Percentiles rank a stretch among this genome's conserved stretches.
Conservation (phyloP, 64 coral and sea anemone species). For the Montipora sp. region DNA sequence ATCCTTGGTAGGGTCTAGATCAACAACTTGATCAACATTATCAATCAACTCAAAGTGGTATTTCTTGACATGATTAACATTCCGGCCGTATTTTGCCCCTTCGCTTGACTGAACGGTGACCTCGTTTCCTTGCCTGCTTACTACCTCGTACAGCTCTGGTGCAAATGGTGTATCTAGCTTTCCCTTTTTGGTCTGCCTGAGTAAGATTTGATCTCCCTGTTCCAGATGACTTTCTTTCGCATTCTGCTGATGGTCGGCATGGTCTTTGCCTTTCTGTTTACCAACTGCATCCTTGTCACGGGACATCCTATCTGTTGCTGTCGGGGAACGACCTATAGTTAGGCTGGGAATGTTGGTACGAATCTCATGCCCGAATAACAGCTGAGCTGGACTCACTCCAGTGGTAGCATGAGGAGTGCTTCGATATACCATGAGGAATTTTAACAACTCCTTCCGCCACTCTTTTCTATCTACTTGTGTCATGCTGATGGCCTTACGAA, state of each 20-base stretch:
- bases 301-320: background rate
- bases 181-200: background rate
- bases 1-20: background rate
- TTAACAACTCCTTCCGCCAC: too few relatives aligned
- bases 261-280: background rate
- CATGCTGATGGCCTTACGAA: too few relatives aligned
- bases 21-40: too few relatives aligned
- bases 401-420: too few relatives aligned
- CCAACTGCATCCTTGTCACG: background rate
- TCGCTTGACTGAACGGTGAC: background rate
- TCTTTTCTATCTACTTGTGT: background rate
- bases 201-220: background rate
- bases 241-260: background rate
- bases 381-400: too few relatives aligned
- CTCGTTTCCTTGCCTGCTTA: background rate
- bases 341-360: background rate
- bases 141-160: background rate
- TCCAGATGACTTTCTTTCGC: background rate
- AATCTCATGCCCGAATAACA: background rate
- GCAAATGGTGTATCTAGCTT: background rate
- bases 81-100: too few relatives aligned
- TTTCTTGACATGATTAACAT: too few relatives aligned
- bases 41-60: too few relatives aligned
- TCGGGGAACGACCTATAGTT: background rate
- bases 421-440: too few relatives aligned